These are phyloP conservation scores for Unio delphinus DNA, from an alignment of 2,888 invertebrate species.

Conservation along the genomic window DNA sequence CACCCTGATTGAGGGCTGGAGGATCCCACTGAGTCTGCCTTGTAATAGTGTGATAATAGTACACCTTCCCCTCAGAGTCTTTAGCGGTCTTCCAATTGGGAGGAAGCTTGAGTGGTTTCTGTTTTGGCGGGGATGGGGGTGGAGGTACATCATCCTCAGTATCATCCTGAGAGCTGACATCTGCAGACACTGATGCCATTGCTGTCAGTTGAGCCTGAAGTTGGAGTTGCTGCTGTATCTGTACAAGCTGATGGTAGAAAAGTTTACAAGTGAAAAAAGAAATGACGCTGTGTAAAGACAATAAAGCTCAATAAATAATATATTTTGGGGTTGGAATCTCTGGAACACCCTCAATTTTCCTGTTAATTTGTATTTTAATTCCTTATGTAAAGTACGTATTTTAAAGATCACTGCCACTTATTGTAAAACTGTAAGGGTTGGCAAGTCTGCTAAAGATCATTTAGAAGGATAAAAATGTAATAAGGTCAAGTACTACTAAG, in stretches of 20 bases:
- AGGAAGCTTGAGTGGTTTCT: constrained; percentile 77
- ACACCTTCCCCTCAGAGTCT: constrained; percentile 87
- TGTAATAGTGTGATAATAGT: constrained; percentile 85
- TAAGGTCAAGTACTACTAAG: too few relatives aligned
- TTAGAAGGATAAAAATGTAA: too few relatives aligned
- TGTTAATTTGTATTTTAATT: too few relatives aligned
- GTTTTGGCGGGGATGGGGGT: constrained; percentile 70
- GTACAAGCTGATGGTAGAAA: constrained; percentile 34
- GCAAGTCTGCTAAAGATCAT: too few relatives aligned
- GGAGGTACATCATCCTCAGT: constrained; percentile 62
- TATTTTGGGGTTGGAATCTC: too few relatives aligned
- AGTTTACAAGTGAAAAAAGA: too few relatives aligned
- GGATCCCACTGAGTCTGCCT: constrained; percentile 73
- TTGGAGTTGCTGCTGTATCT: constrained; percentile 45
- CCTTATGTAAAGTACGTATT: too few relatives aligned
- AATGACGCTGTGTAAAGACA: too few relatives aligned
- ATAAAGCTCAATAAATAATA: too few relatives aligned
- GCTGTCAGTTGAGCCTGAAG: constrained; percentile 22
- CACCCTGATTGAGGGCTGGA: constrained; percentile 64
- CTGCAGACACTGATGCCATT: constrained; percentile 1
- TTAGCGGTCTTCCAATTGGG: constrained; percentile 90
- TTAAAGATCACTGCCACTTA: too few relatives aligned
- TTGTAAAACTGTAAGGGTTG: too few relatives aligned
- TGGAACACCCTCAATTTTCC: too few relatives aligned
- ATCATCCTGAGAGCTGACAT: constrained; percentile 12